Conservation (phyloP, 1,140 invertebrate species). For the Epicauta chinensis region DNA sequence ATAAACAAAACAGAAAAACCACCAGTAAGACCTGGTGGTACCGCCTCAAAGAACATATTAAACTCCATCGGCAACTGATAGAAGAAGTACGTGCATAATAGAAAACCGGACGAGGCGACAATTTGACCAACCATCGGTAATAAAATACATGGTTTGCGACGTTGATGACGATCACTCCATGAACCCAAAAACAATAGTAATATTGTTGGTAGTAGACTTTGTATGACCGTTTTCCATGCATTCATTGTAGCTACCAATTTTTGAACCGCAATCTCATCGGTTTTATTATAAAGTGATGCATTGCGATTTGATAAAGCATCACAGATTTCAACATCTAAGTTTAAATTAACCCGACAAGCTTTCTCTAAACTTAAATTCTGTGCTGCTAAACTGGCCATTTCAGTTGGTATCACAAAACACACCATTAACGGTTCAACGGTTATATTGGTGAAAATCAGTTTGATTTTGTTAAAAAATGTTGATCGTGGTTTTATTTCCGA, state of each 20-base stretch:
- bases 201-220: constrained; percentile 50
- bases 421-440: constrained; percentile 51
- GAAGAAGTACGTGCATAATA: constrained; percentile 39
- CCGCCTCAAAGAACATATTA: constrained; percentile 49
- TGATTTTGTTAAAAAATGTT: constrained; percentile 21
- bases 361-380: constrained; percentile 57
- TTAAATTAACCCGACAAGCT: constrained; percentile 57
- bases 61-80: constrained; percentile 48
- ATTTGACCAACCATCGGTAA: constrained; percentile 50
- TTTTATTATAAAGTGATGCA: constrained; percentile 42
- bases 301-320: constrained; percentile 48
- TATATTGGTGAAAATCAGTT: constrained; percentile 38
- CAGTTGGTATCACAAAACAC: constrained; percentile 48
- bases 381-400: constrained; percentile 46
- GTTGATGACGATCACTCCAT: constrained; percentile 53
- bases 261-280: constrained; percentile 49
- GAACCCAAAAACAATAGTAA: constrained; percentile 55
- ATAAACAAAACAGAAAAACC: constrained; percentile 55
- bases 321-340: constrained; percentile 51
- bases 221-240: constrained; percentile 51
- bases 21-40: constrained; percentile 51
- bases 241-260: constrained; percentile 51
- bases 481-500: constrained; percentile 16
- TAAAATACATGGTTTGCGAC: constrained; percentile 53
- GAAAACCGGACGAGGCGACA: constrained; percentile 27